Evolutionary conservation across 2,888 invertebrate genomes (phyloP).

Genomic region (Eristalinus sepulchralis): DNA sequence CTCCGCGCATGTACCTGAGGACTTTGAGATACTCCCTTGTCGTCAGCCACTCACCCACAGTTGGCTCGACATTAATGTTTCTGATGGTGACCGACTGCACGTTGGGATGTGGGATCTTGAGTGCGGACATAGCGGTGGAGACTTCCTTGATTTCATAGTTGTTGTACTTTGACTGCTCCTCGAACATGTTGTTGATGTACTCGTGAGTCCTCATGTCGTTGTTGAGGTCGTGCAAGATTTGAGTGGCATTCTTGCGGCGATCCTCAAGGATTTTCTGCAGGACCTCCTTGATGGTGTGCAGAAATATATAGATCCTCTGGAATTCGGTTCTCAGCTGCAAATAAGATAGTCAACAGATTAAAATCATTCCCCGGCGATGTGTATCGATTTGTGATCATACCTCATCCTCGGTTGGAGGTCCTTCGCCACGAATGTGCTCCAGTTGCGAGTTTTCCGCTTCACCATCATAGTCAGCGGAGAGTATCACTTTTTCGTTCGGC

Average conservation of each 20-base stretch:
- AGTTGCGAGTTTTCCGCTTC: neutral
- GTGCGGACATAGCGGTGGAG: constrained; percentile 1
- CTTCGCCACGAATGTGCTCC: neutral
- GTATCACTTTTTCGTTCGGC: neutral
- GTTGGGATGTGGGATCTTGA: constrained; percentile 13
- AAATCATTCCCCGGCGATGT: neutral
- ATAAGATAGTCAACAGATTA: neutral
- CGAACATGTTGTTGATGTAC: neutral
- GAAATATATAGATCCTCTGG: constrained; percentile 15
- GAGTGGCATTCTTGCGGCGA: neutral
- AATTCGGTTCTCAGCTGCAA: constrained; percentile 31
- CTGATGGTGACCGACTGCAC: neutral
- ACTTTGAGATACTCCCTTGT: constrained; percentile 40
- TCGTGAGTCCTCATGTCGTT: neutral
- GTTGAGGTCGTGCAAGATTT: constrained; percentile 18
- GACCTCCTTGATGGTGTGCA: constrained; percentile 30
- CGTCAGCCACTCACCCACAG: constrained; percentile 25
- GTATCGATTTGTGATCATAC: neutral
- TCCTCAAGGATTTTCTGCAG: constrained; percentile 9
- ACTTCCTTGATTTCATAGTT: constrained; percentile 11
- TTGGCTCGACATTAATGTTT: neutral
- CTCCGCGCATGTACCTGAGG: constrained; percentile 14
- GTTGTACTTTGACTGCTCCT: neutral
- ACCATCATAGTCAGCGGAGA: constrained; percentile 5
- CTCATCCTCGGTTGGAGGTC: constrained; percentile 16